Base-by-base conservation (phyloP, 2,113 vertebrate species). In the Daboia siamensis region DNA sequence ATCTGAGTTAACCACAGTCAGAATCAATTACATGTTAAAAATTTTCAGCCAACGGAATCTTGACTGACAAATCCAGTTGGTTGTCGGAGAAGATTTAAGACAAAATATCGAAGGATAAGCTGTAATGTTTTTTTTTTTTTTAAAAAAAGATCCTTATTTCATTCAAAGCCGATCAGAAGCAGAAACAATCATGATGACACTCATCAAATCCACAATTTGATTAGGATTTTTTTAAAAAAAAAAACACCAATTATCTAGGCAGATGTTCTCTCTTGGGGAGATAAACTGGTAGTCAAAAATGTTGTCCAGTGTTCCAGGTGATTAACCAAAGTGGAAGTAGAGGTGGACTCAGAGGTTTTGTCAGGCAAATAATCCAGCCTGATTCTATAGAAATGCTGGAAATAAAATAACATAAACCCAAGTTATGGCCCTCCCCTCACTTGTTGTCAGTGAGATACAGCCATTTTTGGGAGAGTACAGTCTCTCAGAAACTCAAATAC, bases 1-100 rank as follows among this genome's bases (percentile, higher is more conserved):
- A 96, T 93, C 95, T 84, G 95, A 96, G 95, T 96, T 93, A 97
- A 93, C 95, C 88, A 69, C 89, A 90, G 64, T 94, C 94, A 93
- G 92, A 94, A 91, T 90, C 59, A 95, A 92, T 96, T 96, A 94
- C 64, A 48, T 0, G 57, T 93, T 85, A 91, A 94, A 80, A 86
- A 95, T 94, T 64, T 92, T 87, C 93, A 95, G 95, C 93, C 59
- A 93, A 52, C 9, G 20, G 61, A 93, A 88, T 48, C 87, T 91
- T 95, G 39, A 90, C 55, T 94, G 69, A 46, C 91, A 90, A 87
- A 90, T 90, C 90, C 10, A 4, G 0, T 20, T 89, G 12, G 17
- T 13, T 94, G 26, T 54, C 29, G 29, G 17, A 46, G 57, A 59
- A 55, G 12, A 51, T 13, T 10, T 64, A 93, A 61, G 80, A 33